Evolutionary conservation across 2,888 invertebrate species (phyloP).

Genomic region (Branchellion lobata): DNA sequence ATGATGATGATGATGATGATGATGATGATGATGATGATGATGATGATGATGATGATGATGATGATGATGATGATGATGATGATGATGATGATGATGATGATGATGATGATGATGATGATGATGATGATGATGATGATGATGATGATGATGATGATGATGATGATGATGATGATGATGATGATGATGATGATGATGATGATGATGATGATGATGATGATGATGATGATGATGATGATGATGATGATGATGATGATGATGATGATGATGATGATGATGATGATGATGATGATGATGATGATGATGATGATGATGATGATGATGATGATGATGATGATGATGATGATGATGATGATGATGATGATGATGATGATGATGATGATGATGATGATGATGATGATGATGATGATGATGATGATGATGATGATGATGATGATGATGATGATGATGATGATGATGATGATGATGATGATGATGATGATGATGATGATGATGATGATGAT

Average conservation of each 20-base stretch:
- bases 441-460: conserved; percentile 32
- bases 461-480: conserved; percentile 30
- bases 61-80: conserved; percentile 21
- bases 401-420: conserved; percentile 30
- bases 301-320: conserved; percentile 13
- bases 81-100: conserved; percentile 38
- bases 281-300: conserved; percentile 33
- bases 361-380: conserved; percentile 23
- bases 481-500: conserved; percentile 23
- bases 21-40: conserved; percentile 62
- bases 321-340: conserved; percentile 32
- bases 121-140: conserved; percentile 16
- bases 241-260: conserved; percentile 15
- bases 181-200: conserved; percentile 5
- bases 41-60: neutral
- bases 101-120: conserved; percentile 27
- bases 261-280: conserved; percentile 6
- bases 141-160: conserved; percentile 32
- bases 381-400: conserved; percentile 32
- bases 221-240: conserved; percentile 22
- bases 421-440: conserved; percentile 23
- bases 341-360: conserved; percentile 30
- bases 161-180: neutral
- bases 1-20: conserved; percentile 43
- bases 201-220: conserved; percentile 24